phyloP scores from a whole-genome alignment of 2,113 vertebrate genomes.

The Cyprinodon variegatus region DNA sequence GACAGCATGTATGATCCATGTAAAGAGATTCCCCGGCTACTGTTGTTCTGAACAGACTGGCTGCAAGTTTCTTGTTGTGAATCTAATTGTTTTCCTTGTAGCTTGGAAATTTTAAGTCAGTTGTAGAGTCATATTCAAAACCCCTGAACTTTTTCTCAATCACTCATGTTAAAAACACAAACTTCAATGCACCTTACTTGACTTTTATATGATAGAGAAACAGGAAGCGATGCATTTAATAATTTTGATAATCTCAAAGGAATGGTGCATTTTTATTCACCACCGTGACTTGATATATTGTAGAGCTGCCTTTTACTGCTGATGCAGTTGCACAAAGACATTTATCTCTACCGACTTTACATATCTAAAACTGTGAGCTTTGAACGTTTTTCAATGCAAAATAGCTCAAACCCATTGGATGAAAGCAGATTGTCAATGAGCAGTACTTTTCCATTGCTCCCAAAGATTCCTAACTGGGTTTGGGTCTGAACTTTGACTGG shows the following conservation, averaged over 20 bases:
- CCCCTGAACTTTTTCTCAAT: background rate
- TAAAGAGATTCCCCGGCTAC: conserved; percentile 34
- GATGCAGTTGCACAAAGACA: background rate
- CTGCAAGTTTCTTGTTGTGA: conserved; percentile 13
- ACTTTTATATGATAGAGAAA: background rate
- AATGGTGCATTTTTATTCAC: background rate
- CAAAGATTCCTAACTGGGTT: background rate
- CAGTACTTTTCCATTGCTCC: background rate
- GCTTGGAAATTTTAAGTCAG: conserved; percentile 14
- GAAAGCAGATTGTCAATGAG: background rate
- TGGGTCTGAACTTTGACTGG: background rate
- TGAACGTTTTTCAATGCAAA: background rate
- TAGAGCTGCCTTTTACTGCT: background rate
- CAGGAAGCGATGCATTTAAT: background rate
- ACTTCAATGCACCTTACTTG: background rate
- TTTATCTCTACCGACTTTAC: background rate
- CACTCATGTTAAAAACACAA: background rate
- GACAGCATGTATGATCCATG: conserved; percentile 67
- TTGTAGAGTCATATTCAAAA: background rate
- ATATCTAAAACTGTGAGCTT: background rate
- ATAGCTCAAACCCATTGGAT: background rate
- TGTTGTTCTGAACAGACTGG: conserved; percentile 41
- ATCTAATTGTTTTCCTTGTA: too few species aligned
- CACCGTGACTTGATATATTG: background rate
- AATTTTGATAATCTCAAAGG: background rate